Evolutionary conservation across 2,113 vertebrate species (phyloP).

Genomic region (Ictalurus furcatus): DNA sequence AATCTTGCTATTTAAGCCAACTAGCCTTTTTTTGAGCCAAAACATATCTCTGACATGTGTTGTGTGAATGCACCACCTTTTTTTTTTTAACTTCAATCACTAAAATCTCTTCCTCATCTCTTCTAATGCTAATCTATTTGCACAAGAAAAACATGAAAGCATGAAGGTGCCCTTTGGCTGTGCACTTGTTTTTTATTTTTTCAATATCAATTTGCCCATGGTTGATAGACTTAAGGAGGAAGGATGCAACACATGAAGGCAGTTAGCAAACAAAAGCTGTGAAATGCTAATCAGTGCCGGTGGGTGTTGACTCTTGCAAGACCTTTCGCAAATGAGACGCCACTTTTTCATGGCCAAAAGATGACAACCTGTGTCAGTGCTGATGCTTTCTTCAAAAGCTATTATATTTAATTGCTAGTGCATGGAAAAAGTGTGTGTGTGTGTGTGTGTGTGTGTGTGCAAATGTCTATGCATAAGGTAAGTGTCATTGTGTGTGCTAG

Average conservation of each 20-base stretch:
- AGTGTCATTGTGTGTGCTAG: background rate
- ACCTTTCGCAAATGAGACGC: background rate
- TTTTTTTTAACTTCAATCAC: background rate
- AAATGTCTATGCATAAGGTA: background rate
- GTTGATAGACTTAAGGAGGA: constrained; percentile 30
- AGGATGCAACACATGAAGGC: background rate
- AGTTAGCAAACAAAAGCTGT: constrained; percentile 14
- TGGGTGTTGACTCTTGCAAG: background rate
- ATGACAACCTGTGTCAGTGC: background rate
- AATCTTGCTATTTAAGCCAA: background rate
- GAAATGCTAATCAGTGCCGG: constrained; percentile 5
- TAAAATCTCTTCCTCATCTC: background rate
- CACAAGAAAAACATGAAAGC: background rate
- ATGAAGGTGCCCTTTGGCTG: constrained; percentile 59
- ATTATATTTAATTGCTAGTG: constrained; percentile 19
- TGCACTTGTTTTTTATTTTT: constrained; percentile 19
- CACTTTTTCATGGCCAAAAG: constrained; percentile 16
- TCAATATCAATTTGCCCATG: background rate
- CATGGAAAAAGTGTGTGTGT: background rate
- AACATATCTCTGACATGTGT: background rate
- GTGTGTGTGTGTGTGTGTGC: background rate
- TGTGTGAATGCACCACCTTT: background rate
- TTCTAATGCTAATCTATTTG: constrained; percentile 55
- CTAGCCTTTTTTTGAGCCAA: background rate
- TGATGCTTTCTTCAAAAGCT: background rate